Percentiles rank a stretch among this genome's conserved stretches.
phyloP scores from a whole-genome alignment of 2,113 vertebrate genomes.

The Pelobates fuscus region DNA sequence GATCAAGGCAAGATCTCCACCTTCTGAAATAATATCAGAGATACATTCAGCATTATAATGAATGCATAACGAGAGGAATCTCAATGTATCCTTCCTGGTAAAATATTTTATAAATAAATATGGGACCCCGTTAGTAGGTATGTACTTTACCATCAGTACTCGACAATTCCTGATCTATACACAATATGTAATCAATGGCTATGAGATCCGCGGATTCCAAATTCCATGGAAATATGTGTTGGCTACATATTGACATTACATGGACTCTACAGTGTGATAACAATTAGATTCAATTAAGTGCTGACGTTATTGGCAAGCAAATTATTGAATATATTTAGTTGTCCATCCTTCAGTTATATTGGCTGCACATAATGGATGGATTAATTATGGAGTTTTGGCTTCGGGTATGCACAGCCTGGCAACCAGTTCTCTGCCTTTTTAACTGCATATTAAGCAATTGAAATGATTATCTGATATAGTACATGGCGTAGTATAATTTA shows the following conservation, averaged over 20 bases:
- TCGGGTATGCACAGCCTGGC: neutral
- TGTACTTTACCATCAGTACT: too few relatives aligned
- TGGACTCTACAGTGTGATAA: neutral
- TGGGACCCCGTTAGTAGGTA: too few relatives aligned
- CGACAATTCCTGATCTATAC: too few relatives aligned
- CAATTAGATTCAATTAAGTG: neutral
- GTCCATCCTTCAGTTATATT: neutral
- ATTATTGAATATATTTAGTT: neutral
- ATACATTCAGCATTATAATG: too few relatives aligned
- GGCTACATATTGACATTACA: neutral
- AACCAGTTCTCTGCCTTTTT: neutral
- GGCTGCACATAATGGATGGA: neutral
- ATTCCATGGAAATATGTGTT: neutral
- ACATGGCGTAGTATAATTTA: neutral
- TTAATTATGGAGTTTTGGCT: neutral
- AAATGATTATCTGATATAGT: neutral
- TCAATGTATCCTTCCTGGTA: too few relatives aligned
- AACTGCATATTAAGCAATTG: constrained; percentile 20
- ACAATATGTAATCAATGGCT: too few relatives aligned
- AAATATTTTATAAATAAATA: too few relatives aligned
- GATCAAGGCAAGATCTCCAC: too few relatives aligned
- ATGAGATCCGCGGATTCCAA: neutral
- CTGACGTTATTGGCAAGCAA: neutral
- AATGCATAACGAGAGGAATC: too few relatives aligned
- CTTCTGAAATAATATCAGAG: too few relatives aligned